Evolutionary conservation across 2,113 vertebrate genomes (phyloP).

Genomic region (Chascanopsetta lugubris): DNA sequence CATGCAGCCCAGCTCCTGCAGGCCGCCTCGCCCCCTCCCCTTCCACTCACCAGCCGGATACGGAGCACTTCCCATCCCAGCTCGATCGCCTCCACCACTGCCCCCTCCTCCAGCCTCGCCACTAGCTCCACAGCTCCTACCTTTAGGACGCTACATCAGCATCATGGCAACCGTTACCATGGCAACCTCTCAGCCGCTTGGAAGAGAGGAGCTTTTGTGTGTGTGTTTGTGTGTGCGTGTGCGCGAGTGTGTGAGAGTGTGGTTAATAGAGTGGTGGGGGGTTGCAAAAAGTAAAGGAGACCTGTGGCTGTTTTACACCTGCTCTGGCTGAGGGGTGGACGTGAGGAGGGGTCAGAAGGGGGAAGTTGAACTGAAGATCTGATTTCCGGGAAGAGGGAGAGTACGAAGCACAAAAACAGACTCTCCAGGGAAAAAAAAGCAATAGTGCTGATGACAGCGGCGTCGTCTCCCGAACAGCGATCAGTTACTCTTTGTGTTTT

Average conservation of each 20-base stretch:
- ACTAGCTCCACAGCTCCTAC: constrained; percentile 57
- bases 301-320: constrained; percentile 46
- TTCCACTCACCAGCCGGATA: constrained; percentile 81
- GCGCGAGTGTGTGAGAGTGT: constrained; percentile 27
- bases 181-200: constrained; percentile 74
- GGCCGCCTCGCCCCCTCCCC: constrained; percentile 76
- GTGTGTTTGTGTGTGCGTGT: constrained; percentile 35
- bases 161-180: constrained; percentile 68
- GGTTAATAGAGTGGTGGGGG: constrained; percentile 22
- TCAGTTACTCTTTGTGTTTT: constrained; percentile 19
- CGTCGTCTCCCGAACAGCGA: constrained; percentile 27
- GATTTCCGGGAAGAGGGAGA: not conserved
- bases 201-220: constrained; percentile 61
- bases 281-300: constrained; percentile 49
- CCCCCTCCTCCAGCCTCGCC: constrained; percentile 48
- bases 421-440: constrained; percentile 28
- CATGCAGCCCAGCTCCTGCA: constrained; percentile 84
- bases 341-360: constrained; percentile 14
- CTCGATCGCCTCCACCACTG: constrained; percentile 17
- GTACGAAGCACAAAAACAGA: not conserved
- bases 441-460: not conserved
- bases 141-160: constrained; percentile 66
- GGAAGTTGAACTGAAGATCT: not conserved
- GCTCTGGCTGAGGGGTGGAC: constrained; percentile 15
- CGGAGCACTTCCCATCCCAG: constrained; percentile 81